A percentile compares a stretch with the other conserved stretches of the same genome.
Conservation (phyloP, 92 coral and sea anemone genomes). For the Phenganax stokvisi region DNA sequence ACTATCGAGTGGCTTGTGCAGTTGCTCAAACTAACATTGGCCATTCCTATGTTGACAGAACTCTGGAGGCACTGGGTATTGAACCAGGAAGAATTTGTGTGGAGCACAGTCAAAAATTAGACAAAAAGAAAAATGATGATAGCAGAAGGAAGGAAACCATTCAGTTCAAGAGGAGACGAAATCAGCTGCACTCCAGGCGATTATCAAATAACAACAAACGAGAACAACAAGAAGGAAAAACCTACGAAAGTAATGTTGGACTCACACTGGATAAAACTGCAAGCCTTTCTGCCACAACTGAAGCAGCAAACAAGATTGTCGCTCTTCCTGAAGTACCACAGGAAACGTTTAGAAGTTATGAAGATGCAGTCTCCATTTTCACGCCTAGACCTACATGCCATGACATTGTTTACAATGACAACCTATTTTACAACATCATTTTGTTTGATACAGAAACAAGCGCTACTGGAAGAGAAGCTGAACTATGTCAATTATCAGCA, state of each 20-base stretch:
- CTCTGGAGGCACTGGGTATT: constrained; percentile 23
- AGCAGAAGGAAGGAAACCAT: not conserved
- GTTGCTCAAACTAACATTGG: constrained; percentile 33
- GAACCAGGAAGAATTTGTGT: constrained; percentile 20
- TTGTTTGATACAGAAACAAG: constrained; percentile 42
- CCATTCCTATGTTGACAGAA: constrained; percentile 7
- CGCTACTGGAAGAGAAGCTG: constrained; percentile 35
- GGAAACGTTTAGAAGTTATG: not conserved
- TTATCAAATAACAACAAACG: not conserved
- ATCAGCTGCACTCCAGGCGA: constrained; percentile 6
- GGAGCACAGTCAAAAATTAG: not conserved
- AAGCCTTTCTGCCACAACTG: not conserved
- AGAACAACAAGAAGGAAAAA: constrained; percentile 25
- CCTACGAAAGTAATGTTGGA: constrained; percentile 18
- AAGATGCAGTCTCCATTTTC: constrained; percentile 8
- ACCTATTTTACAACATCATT: constrained; percentile 13
- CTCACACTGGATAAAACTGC: constrained; percentile 7
- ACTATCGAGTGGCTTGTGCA: constrained; percentile 14
- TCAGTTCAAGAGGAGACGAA: constrained; percentile 1
- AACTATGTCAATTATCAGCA: constrained; percentile 33
- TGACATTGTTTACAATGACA: not conserved
- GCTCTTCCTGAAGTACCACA: not conserved
- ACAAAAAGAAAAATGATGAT: constrained; percentile 24
- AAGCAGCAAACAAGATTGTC: not conserved
- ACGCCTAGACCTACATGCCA: constrained; percentile 25